Base-by-base conservation (phyloP, 2,113 vertebrate species). In the Pica pica region DNA sequence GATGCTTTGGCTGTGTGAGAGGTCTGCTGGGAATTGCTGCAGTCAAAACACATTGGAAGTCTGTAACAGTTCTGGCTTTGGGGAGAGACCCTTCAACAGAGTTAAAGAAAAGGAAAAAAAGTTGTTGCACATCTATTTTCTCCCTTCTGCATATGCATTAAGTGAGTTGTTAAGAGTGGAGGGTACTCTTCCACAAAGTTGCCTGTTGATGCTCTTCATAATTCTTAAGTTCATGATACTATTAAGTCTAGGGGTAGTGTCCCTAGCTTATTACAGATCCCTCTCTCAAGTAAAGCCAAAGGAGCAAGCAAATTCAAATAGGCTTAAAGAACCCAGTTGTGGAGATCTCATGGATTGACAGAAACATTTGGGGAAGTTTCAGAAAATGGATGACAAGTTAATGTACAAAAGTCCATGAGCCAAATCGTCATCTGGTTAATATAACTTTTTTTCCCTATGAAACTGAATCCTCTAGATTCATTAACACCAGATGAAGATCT, bases 401-500 rank as follows among this genome's bases (percentile, higher is more conserved):
- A 83, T 49, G 22, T 77, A 69, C 46, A 73, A 94, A 95, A 77
- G 52, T 84, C 63, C n/a, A 44, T 44, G 35, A 88, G 90, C 79
- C 84, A 95, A 95, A 60, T 81, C 63, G 85, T 96, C 93, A 75
- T 95, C 91, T 95, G 87, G 75, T 93, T 94, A 93, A 88, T 88
- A 86, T 83, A 89, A 85, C 20, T 46, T 76, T 50, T 63, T 63
- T 75, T 89, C 44, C 75, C 82, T 69, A 13, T 78, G 93, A 93
- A 97, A 94, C 42, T 75, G 61, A 94, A 94, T 89, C 68, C 60
- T 70, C 82, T 67, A 74, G 30, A 57, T 83, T 90, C 92, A 95
- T 96, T 96, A 93, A 90, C 93, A 93, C 59, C 94, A 96, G 68
- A 93, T 90, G 91, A 96, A 91, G 61, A 92, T 93, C 93, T 96